Evolutionary conservation across 23 tunicate species (phyloP), one percentile per base, ranked within the genome.

Genomic region (Trididemnum nubilum): DNA sequence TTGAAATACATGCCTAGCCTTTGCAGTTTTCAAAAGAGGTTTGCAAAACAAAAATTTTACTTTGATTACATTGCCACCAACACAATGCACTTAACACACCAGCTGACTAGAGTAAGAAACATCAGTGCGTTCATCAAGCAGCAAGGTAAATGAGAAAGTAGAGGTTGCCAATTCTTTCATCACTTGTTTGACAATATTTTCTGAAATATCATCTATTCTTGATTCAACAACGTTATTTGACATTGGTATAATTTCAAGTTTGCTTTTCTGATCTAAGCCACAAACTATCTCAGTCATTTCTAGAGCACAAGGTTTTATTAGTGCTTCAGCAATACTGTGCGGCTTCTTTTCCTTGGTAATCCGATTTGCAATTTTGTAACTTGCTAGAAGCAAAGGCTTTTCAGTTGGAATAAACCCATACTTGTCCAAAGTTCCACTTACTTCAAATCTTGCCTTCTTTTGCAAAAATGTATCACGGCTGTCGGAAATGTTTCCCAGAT

Each of bases 111-210:
- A 58, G 15, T 78, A 9, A 27, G 82, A 59, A 78, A 85, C 88
- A 81, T 85, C 88, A 27, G 76, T 78, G 76, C 73, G 58, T 58
- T 85, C 88, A 29, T 77, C 83, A 77, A 85, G 76, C 34, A 78
- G 88, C 63, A 85, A 27, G 75, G 61, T 60, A 50, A 85, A 78
- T 78, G 36, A 19, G n/a, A 30, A 31, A 2, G 88, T 76, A 26
- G 73, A 29, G 12, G 83, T 12, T 51, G 37, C 37, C 75, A 34
- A 63, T 7, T 85, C 88, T 77, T 49, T 36, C 65, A 85, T 36
- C 2, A 85, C 76, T 76, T 85, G 88, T 2, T 19, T 81, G 33
- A 85, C 35, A 38, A 85, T 65, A 36, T 85, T 36, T 1, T 77
- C 76, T 31, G 67, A 18, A 51, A 83, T 83, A 33, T 83, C 82